Base-by-base conservation (phyloP, 2,888 invertebrate species). In the Brachynemurus nebulosus region DNA sequence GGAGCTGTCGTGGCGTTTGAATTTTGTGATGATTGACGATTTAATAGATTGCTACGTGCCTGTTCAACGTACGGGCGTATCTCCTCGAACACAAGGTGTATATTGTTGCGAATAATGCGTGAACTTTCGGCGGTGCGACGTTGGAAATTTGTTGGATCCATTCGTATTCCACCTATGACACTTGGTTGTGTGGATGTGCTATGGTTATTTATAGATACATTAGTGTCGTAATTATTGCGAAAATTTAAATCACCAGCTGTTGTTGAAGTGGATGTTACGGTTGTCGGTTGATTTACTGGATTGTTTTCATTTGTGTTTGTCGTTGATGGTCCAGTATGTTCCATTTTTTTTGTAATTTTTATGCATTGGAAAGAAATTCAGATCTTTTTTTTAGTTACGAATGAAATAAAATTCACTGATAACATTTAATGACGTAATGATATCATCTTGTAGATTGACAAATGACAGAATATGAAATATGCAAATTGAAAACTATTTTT, bases 31-130 rank as follows among this genome's bases (percentile, higher is more conserved):
- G 51, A 37, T 21, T 42, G 33, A n/a, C n/a, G n/a, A n/a, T n/a
- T n/a, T n/a, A n/a, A n/a, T n/a, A n/a, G n/a, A n/a, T n/a, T n/a
- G n/a, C 45, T n/a, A n/a, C 74, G 66, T 40, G 75, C 76, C 56
- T 75, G 70, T 61, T 76, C 75, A 11, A 79, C 73, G 5, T 78
- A 63, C n/a, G 78, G 78, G 54, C 77, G 69, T 42, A 78, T 75
- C 61, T 76, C 78, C 54, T 78, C 69, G 48, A 79, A 60, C 16
- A 63, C 63, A 51, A 58, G 61, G 17, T 57, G 59, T 20, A 64
- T 53, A 50, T 62, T 63, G 37, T 61, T 59, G 25, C 62, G 48
- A 21, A 63, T 48, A 40, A 63, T 58, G 45, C 60, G 54, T 3
- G 64, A 59, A 44, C 61, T 57, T 50, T 64, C 64, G 14, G 59